A percentile compares a stretch with the other conserved stretches of the same genome.
phyloP scores from a whole-genome alignment of 2,113 vertebrate genomes.

The Gracilinanus agilis region DNA sequence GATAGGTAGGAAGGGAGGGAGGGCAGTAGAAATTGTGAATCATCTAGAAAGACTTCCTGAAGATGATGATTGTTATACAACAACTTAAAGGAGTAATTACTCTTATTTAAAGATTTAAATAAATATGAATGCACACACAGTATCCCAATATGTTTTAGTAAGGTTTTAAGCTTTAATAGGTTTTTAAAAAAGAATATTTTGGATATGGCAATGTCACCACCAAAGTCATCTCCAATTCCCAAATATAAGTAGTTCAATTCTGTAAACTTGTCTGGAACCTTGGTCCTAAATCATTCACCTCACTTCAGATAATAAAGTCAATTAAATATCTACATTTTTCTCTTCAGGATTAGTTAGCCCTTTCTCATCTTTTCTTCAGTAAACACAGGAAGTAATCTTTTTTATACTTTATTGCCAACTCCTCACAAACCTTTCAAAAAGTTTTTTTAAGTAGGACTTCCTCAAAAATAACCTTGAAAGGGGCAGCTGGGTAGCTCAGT shows the following conservation, averaged over 20 bases:
- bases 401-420: neutral
- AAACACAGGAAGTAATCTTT: neutral
- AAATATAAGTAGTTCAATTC: neutral
- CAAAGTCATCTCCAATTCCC: neutral
- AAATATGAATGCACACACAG: neutral
- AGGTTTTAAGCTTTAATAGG: neutral
- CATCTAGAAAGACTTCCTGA: neutral
- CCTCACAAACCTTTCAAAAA: neutral
- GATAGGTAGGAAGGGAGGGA: too few relatives aligned
- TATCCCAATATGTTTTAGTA: neutral
- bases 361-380: neutral
- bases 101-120: neutral
- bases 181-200: neutral
- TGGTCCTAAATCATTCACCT: neutral
- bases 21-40: neutral
- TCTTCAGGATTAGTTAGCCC: neutral
- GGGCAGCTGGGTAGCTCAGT: too few relatives aligned
- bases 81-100: neutral
- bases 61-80: neutral
- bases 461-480: too few relatives aligned
- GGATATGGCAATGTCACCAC: neutral
- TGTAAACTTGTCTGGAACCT: neutral
- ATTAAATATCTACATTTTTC: neutral
- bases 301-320: neutral
- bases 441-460: neutral